Evolutionary conservation across 2,113 vertebrate genomes (phyloP).

Genomic region (Oryzias curvinotus): DNA sequence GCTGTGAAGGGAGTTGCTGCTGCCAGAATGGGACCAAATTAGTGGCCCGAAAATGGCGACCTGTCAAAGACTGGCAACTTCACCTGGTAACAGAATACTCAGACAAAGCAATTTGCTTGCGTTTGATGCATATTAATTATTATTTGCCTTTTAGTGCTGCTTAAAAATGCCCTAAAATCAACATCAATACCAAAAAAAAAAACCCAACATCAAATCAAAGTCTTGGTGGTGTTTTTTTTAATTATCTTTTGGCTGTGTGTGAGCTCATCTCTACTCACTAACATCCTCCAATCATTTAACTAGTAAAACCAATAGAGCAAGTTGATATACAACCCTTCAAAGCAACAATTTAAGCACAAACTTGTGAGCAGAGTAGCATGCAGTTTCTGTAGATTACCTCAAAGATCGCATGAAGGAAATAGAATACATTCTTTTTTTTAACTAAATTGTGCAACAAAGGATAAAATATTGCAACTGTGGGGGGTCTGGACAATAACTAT

Average conservation of each 20-base stretch:
- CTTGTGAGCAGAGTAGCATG: constrained; percentile 39
- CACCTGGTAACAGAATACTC: constrained; percentile 83
- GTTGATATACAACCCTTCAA: constrained; percentile 53
- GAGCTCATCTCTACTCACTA: constrained; percentile 17
- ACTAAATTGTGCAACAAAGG: constrained; percentile 73
- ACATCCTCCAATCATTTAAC: constrained; percentile 42
- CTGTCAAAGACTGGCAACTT: constrained; percentile 87
- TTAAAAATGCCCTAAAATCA: constrained; percentile 31
- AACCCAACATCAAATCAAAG: constrained; percentile 30
- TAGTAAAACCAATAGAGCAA: constrained; percentile 49
- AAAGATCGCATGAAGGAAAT: constrained; percentile 50
- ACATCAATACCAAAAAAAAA: constrained; percentile 25
- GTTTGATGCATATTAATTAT: constrained; percentile 47
- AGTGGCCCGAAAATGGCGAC: constrained; percentile 92
- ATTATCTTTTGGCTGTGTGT: constrained; percentile 23
- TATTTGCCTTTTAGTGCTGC: constrained; percentile 44
- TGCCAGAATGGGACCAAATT: constrained; percentile 93
- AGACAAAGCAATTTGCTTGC: constrained; percentile 46
- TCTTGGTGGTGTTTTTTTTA: constrained; percentile 18
- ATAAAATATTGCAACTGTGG: constrained; percentile 71
- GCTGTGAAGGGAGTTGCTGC: constrained; percentile 95
- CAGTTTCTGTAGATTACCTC: constrained; percentile 17
- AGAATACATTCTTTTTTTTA: constrained; percentile 59
- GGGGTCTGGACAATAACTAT: constrained; percentile 72
- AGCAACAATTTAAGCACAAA: constrained; percentile 64